Base-by-base conservation (phyloP, 1,140 invertebrate genomes). In the Stegodyphus mimosarum region DNA sequence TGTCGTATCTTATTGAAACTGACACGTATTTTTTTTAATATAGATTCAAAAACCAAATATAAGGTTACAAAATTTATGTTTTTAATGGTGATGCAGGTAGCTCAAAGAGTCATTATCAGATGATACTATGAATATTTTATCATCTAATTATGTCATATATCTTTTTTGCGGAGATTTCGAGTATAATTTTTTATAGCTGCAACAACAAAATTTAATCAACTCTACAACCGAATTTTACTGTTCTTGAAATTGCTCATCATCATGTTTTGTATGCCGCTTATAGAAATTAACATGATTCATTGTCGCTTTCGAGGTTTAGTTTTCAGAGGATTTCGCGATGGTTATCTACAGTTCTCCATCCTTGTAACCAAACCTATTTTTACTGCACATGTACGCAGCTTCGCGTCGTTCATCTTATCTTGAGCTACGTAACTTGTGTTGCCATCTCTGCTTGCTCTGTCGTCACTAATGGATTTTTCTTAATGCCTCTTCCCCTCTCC, bases 401-500 rank as follows among this genome's bases (percentile, higher is more conserved):
- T 9, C 9, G 15, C 1, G 55, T 60, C 55, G 9, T 60, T 15
- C 55, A 60, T 60, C 15, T 60, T 60, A 60, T 60, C 55, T 60
- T 9, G 9, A 15, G 55, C 9, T 10, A 60, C 55, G 55, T 15
- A 60, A 15, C 55, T 60, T 60, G 55, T 60, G 55, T 9, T 60
- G 55, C 55, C 55, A 60, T 60, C 55, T 60, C 55, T 15, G 9
- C 55, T 60, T 15, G 0, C 55, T 67, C 64, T 67, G 64, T 67
- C 64, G 64, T 74, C 71, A 63, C 80, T 83, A 83, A 83, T 83
- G 80, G 80, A 72, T 64, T 83, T 83, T 83, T 83, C 80, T 83
- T 83, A 83, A 83, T 83, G 80, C 53, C 17, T 33, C 64, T 55
- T 60, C 18, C 77, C 77, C 53, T 49, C 53, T 50, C 74, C 48